Base-by-base conservation (phyloP, 2,113 vertebrate genomes). In the Myrmecophaga tridactyla region DNA sequence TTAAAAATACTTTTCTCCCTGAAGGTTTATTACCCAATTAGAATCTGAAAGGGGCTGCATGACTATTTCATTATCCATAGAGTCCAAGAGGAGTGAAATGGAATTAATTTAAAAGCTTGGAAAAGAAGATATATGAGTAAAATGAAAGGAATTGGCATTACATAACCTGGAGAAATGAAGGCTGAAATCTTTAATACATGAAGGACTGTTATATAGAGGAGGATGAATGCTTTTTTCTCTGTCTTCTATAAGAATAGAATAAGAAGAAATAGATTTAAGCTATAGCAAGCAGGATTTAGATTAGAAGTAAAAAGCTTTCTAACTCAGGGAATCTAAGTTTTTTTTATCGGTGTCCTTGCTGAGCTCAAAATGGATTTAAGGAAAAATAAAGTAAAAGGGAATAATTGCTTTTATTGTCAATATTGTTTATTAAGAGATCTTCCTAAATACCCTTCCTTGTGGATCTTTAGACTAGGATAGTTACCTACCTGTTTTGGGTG, bases 21-120 rank as follows among this genome's bases (percentile, higher is more conserved):
- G 73, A 90, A 95, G 93, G 90, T 86, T 97, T 96, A 95, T 97
- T 92, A 96, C 73, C 78, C 92, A 95, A 65, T 97, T 97, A 95
- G 77, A 92, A 83, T 92, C 48, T 89, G 90, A 96, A 97, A 93
- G 84, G 67, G 43, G 31, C n/a, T 80, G 51, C 82, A 76, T 86
- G 83, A 78, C 67, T 95, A 78, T 96, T 96, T 95, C 62, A 86
- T 96, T 96, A 95, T 92, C 91, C 63, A 53, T n/a, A 63, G 48
- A 96, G 82, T 93, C 72, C 13, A 82, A 94, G 87, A 90, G 34
- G 34, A 83, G 73, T 90, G 43, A 8, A 12, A 41, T 75, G 78
- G 75, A 95, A 93, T 95, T 96, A 82, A 95, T 83, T 95, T 91
- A 93, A 97, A 96, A 94, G 83, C 78, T 92, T 94, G 60, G 48